Evolutionary conservation across 1,140 invertebrate species (phyloP).

Genomic region (Oedothorax gibbosus): DNA sequence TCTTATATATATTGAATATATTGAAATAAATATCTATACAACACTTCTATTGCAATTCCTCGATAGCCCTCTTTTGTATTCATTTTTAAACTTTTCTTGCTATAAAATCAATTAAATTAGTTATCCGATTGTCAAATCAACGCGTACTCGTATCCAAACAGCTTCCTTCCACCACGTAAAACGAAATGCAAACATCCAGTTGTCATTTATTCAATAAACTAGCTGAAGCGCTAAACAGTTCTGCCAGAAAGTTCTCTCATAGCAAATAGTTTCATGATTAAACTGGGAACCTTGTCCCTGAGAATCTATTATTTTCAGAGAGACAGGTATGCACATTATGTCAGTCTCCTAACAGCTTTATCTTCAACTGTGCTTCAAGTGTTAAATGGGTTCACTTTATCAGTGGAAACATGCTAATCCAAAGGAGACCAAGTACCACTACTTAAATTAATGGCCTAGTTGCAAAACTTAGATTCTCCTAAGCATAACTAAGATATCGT

Average conservation of each 20-base stretch:
- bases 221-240: background rate
- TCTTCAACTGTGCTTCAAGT: background rate
- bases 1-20: too few relatives aligned
- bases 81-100: background rate
- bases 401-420: too few relatives aligned
- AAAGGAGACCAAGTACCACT: too few relatives aligned
- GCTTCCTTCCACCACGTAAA: background rate
- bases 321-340: background rate
- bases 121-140: too few relatives aligned
- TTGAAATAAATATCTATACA: background rate
- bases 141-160: background rate
- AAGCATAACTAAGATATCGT: too few relatives aligned
- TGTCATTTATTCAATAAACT: background rate
- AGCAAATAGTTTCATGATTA: slow-evolving; percentile 13
- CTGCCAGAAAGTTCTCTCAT: background rate
- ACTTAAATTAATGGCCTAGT: too few relatives aligned
- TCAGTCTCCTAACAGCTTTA: background rate
- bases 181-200: slow-evolving; percentile 17
- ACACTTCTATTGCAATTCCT: background rate
- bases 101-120: too few relatives aligned
- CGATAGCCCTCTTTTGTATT: background rate
- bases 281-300: background rate
- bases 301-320: background rate
- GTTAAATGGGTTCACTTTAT: too few relatives aligned
- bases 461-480: too few relatives aligned